These are phyloP conservation scores for Cydia pomonella DNA, from an alignment of 1,140 invertebrate genomes.

Conservation along the genomic window DNA sequence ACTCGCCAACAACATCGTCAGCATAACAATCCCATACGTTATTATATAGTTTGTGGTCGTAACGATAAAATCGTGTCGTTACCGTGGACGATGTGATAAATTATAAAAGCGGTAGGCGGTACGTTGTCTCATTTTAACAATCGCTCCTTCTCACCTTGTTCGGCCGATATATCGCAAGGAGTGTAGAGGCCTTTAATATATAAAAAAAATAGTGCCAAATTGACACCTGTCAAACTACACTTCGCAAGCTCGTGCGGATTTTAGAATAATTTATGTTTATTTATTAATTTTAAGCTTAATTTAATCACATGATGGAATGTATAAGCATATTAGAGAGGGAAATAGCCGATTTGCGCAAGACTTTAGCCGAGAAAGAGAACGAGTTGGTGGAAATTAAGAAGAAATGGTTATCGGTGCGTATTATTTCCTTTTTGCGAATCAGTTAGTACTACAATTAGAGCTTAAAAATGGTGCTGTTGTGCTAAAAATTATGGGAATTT, in stretches of 20 bases:
- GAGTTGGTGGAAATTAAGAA: constrained; percentile 54
- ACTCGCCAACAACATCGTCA: no score
- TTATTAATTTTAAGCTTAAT: constrained; percentile 35
- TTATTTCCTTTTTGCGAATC: constrained; percentile 19
- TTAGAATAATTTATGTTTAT: constrained; percentile 34
- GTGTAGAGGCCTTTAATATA: no score
- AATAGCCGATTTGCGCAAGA: constrained; percentile 57
- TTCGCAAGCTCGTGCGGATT: background rate
- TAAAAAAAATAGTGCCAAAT: no score
- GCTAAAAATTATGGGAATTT: no score
- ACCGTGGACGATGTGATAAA: no score
- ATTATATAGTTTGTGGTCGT: no score
- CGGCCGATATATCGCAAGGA: no score
- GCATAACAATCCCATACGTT: no score
- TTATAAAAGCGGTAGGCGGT: no score
- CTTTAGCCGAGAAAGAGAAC: constrained; percentile 55
- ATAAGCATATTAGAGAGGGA: constrained; percentile 57
- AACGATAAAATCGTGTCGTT: no score
- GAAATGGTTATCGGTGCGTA: constrained; percentile 45
- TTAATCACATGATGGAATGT: constrained; percentile 49
- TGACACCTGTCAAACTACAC: background rate
- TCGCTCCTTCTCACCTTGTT: no score
- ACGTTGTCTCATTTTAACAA: no score
- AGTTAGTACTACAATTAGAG: background rate
- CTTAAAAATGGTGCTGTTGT: background rate